Conservation (phyloP, 2,113 vertebrate genomes). For the Bambusicola thoracicus region DNA sequence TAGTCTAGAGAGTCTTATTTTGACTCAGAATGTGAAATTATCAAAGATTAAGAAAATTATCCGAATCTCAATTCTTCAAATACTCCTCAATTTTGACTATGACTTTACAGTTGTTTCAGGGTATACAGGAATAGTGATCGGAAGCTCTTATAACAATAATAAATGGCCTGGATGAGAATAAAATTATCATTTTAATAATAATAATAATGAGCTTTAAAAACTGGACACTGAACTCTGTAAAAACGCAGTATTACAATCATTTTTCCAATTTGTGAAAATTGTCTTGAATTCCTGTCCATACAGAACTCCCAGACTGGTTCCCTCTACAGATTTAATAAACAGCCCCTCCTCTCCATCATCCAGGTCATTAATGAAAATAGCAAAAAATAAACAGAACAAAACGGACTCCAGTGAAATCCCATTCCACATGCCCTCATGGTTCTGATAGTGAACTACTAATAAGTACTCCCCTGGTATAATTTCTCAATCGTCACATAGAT, state of each 20-base stretch:
- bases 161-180: background rate
- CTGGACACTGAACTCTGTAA: background rate
- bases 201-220: background rate
- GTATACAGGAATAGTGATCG: background rate
- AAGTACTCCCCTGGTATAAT: background rate
- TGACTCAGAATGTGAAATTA: background rate
- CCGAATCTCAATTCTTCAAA: background rate
- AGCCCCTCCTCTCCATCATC: background rate
- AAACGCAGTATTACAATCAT: fast-evolving
- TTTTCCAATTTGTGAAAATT: background rate
- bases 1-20: background rate
- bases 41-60: background rate
- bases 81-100: background rate
- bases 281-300: background rate
- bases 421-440: background rate
- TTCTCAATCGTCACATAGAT: background rate
- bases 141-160: background rate
- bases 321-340: background rate
- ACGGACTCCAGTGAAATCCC: background rate
- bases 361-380: background rate
- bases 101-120: background rate
- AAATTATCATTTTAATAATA: background rate
- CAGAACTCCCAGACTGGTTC: background rate
- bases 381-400: background rate
- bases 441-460: background rate